Base-by-base conservation (phyloP, 1,140 invertebrate genomes). In the Venturia canescens region DNA sequence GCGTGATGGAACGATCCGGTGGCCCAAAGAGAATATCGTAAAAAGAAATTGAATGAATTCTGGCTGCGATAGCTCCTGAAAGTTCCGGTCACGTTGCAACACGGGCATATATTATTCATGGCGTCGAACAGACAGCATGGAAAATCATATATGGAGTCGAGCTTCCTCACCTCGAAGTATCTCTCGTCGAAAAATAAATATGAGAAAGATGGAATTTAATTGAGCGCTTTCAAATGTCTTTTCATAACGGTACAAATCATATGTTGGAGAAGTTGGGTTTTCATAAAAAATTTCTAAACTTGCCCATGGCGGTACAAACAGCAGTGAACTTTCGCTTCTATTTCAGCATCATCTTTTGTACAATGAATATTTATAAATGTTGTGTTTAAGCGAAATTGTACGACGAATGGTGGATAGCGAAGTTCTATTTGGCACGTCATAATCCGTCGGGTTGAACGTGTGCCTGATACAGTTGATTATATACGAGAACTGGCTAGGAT, bases 341-440 rank as follows among this genome's bases (percentile, higher is more conserved):
- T 44, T 44, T 13, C 7, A 44, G 7, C 7, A 13, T 13, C 3
- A 44, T 13, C 38, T 5, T 44, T 44, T 13, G 5, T 9, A 44
- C 1, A 44, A 57, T 57, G 6, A 0, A 57, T n/a, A 57, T 57
- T 5, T 57, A 23, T 23, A 23, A 57, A 18, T 57, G 18, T 57
- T 57, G 1, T 57, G 53, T 21, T 57, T 57, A n/a, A n/a, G 21
- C 11, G 53, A 57, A 57, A 57, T 57, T 18, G 21, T 21, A 9
- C 0, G 4, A 57, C 16, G 21, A 23, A n/a, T 57, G 53, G 18
- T 3, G 18, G 31, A 70, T 34, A 21, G 31, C 50, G 21, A 38
- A 72, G 34, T 7, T 21, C 50, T 57, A 57, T 31, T 48, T 26
- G 38, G 38, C 23, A 72, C 44, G 38, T 21, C 70, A 38, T 72